A percentile compares a stretch with the other conserved stretches of the same genome.
Evolutionary conservation across 2,113 vertebrate species (phyloP).

Genomic region (Eolophus roseicapilla): DNA sequence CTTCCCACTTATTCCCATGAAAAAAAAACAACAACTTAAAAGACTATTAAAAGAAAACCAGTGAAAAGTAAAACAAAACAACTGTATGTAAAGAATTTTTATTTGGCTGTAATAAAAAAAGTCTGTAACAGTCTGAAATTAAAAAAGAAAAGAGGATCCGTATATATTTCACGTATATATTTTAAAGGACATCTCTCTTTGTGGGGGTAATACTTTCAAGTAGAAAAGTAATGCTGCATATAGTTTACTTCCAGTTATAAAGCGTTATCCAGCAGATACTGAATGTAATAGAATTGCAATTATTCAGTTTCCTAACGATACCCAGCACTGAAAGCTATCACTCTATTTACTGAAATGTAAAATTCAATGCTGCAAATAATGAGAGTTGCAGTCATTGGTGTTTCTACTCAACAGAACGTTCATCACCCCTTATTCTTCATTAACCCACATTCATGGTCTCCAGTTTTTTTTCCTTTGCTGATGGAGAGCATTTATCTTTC

Average conservation of each 20-base stretch:
- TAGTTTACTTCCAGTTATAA: slow-evolving; percentile 1
- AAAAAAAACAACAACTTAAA: background rate
- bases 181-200: background rate
- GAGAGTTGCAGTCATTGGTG: background rate
- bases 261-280: background rate
- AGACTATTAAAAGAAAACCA: background rate
- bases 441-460: background rate
- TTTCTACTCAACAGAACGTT: background rate
- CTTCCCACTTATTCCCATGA: background rate
- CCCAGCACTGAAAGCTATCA: background rate
- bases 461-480: background rate
- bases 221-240: background rate
- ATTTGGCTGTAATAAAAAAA: background rate
- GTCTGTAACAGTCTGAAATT: background rate
- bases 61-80: background rate
- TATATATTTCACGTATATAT: background rate
- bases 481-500: background rate
- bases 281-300: background rate
- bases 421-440: background rate
- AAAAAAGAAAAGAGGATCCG: background rate
- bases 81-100: background rate
- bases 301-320: background rate
- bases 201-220: background rate
- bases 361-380: slow-evolving; percentile 12
- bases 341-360: slow-evolving; percentile 16